phyloP scores from a whole-genome alignment of 2,113 vertebrate genomes.

The Tragelaphus imberbis region DNA sequence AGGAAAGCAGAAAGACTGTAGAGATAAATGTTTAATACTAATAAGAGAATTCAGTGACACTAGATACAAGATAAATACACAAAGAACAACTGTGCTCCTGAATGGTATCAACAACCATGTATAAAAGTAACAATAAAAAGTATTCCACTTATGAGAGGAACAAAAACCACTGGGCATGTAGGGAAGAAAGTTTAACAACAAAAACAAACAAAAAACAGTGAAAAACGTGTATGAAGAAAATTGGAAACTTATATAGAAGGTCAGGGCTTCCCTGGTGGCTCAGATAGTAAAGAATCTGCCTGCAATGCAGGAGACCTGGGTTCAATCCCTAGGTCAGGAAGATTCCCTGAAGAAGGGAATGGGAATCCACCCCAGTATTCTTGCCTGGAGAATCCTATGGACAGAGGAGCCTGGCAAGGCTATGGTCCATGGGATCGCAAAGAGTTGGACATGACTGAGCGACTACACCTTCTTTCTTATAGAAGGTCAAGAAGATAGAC shows the following conservation, averaged over 20 bases:
- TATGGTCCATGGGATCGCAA: accelerated
- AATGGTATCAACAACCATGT: neutral
- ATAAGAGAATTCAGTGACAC: neutral
- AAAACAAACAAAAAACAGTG: neutral
- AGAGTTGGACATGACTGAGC: neutral
- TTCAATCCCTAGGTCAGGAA: neutral
- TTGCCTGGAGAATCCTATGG: neutral
- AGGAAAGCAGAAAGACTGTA: neutral
- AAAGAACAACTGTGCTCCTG: neutral
- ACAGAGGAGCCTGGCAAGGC: neutral
- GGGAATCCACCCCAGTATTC: neutral
- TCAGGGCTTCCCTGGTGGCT: neutral
- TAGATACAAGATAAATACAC: constrained; percentile 5
- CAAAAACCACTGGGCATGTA: neutral
- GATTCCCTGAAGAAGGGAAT: neutral
- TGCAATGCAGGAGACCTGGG: neutral
- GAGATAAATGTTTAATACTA: neutral
- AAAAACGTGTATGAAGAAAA: neutral
- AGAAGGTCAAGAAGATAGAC: neutral
- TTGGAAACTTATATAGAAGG: neutral
- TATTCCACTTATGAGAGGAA: neutral
- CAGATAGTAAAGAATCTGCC: neutral
- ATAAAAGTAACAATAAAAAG: neutral
- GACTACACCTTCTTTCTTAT: neutral
- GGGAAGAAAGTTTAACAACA: neutral